Conservation (phyloP, 2,888 invertebrate genomes). For the Clistopyga incitator region DNA sequence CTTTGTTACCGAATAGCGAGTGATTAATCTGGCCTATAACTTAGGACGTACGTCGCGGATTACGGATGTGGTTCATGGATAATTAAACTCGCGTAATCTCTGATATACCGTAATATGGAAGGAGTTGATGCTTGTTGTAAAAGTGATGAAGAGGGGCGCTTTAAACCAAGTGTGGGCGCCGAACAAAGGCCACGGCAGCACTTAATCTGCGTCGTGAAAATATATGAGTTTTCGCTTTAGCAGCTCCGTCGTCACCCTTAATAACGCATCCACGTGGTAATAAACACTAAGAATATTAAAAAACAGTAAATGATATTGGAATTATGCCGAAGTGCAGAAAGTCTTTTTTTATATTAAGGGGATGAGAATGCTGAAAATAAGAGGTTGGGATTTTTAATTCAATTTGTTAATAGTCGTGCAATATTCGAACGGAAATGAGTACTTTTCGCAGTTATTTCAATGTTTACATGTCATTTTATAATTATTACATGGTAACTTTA, state of each 20-base stretch:
- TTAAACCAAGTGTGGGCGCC: conserved; percentile 5
- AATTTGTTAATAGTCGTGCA: too few species aligned
- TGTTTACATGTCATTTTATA: too few species aligned
- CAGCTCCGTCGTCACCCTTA: not conserved
- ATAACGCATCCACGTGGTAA: not conserved
- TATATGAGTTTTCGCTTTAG: conserved; percentile 44
- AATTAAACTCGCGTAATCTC: conserved; percentile 63
- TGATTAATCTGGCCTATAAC: conserved; percentile 42
- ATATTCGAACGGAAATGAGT: too few species aligned
- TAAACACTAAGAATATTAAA: not conserved
- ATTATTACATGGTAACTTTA: too few species aligned
- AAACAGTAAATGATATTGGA: not conserved
- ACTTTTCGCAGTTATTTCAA: too few species aligned
- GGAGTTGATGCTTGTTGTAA: conserved; percentile 36
- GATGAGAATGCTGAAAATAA: too few species aligned
- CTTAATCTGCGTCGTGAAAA: conserved; percentile 48
- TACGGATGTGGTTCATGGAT: conserved; percentile 46
- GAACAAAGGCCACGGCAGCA: conserved; percentile 17
- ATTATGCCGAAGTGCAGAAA: not conserved
- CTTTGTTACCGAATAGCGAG: conserved; percentile 6
- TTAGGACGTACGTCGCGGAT: not conserved
- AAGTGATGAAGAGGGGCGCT: conserved; percentile 20
- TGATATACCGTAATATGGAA: conserved; percentile 57
- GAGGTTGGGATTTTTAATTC: too few species aligned
- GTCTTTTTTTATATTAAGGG: not conserved